Conservation (phyloP, 2,888 invertebrate species). For the Bimastos eiseni region DNA sequence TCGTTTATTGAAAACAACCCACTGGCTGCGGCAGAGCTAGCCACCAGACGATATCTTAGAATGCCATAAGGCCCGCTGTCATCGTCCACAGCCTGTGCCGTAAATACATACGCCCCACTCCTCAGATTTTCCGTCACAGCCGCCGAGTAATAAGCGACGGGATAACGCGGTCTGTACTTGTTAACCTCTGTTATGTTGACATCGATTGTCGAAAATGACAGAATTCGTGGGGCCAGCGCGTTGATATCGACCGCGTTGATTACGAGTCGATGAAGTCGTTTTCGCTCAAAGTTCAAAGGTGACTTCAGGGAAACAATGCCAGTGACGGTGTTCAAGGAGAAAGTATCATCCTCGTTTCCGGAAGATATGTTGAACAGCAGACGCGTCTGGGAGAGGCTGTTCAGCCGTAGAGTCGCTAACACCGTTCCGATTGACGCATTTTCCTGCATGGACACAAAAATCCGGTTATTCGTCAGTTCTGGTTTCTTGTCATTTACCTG, state of each 20-base stretch:
- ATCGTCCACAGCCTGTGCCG: slow-evolving; percentile 84
- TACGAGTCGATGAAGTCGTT: slow-evolving; percentile 74
- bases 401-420: slow-evolving; percentile 73
- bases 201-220: slow-evolving; percentile 75
- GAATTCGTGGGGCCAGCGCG: slow-evolving; percentile 63
- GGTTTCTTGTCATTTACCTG: slow-evolving; percentile 84
- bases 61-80: slow-evolving; percentile 83
- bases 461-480: slow-evolving; percentile 70
- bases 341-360: slow-evolving; percentile 85
- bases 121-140: slow-evolving; percentile 88
- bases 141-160: slow-evolving; percentile 84
- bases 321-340: slow-evolving; percentile 79
- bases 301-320: slow-evolving; percentile 66
- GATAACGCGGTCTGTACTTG: slow-evolving; percentile 86
- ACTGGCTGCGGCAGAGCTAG: slow-evolving; percentile 61
- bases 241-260: slow-evolving; percentile 80
- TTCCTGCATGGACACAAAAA: slow-evolving; percentile 76
- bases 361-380: slow-evolving; percentile 85
- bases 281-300: slow-evolving; percentile 54
- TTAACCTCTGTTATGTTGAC: slow-evolving; percentile 84
- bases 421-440: slow-evolving; percentile 71
- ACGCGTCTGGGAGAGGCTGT: slow-evolving; percentile 66
- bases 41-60: slow-evolving; percentile 73
- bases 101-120: slow-evolving; percentile 81
- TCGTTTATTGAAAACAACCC: slow-evolving; percentile 82